Evolutionary conservation across 2,888 invertebrate species (phyloP), one percentile per base, ranked within the genome.

Genomic region (Tipula vernalis): DNA sequence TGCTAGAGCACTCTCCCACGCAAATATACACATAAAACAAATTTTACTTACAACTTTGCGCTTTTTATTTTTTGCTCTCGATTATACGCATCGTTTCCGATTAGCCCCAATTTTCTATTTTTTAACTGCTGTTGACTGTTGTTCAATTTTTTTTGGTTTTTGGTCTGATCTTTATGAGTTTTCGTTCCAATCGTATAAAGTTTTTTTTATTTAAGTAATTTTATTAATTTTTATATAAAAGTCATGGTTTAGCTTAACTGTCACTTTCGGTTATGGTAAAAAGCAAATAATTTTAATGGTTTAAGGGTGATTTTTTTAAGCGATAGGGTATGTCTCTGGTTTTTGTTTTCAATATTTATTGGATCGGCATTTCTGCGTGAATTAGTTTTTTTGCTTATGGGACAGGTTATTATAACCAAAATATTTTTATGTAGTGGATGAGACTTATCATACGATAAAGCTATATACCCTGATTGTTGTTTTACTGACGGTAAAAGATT

Each of bases 61-160:
- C 71, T 71, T 71, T 28, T 71, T 71, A 12, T 44, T 44, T 51
- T 51, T 8, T 71, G 71, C 71, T 71, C 28, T 71, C 71, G 71
- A 71, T 71, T 71, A 71, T 71, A 71, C 71, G 71, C 71, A 71
- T 71, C 71, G 71, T 71, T 71, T 71, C 71, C 71, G 71, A 71
- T 71, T 71, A 71, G 71, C 71, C 71, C 71, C 71, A 71, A 71
- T 12, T 71, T 71, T 71, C 28, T 51, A n/a, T 51, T 28, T 28
- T 71, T 71, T 28, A 18, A 71, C 71, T 71, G 71, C 71, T 71
- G 71, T 71, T 71, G 71, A 71, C 71, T 71, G 71, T 71, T 71
- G 71, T 51, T 51, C 51, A 51, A n/a, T 51, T 51, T 51, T 51
- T 10, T n/a, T 51, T 15, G 18, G 15, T 51, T 51, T 10, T n/a